A percentile compares a stretch with the other conserved stretches of the same genome.
Conservation (phyloP, 1,140 invertebrate genomes). For the Drosophila arawakana region DNA sequence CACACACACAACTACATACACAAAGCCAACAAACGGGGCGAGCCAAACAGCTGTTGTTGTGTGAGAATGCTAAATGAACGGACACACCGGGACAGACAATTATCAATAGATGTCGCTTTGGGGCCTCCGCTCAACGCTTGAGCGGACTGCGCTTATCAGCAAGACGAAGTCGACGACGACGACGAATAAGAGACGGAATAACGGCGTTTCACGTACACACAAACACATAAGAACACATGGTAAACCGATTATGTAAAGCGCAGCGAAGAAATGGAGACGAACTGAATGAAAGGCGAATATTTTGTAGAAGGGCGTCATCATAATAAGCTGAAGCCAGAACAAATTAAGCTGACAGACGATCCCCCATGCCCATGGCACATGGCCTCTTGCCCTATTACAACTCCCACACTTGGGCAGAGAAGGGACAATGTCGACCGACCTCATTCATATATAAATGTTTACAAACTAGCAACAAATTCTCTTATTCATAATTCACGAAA, state of each 20-base stretch:
- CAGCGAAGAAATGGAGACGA: slow-evolving; percentile 25
- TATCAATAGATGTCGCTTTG: slow-evolving; percentile 50
- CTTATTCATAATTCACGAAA: slow-evolving; percentile 59
- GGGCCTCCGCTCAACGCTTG: neutral
- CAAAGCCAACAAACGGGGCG: slow-evolving; percentile 3
- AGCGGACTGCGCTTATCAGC: slow-evolving; percentile 58
- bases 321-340: slow-evolving; percentile 38
- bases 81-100: slow-evolving; percentile 37
- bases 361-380: slow-evolving; percentile 50
- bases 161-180: slow-evolving; percentile 3
- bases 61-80: slow-evolving; percentile 11
- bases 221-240: slow-evolving; percentile 43
- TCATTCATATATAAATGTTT: slow-evolving; percentile 62
- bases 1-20: slow-evolving; percentile 29
- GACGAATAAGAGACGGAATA: slow-evolving; percentile 32
- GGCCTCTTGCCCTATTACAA: slow-evolving; percentile 34
- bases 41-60: slow-evolving; percentile 49
- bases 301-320: slow-evolving; percentile 23
- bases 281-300: neutral
- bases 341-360: slow-evolving; percentile 63
- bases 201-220: slow-evolving; percentile 3
- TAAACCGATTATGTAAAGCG: slow-evolving; percentile 78
- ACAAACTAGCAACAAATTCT: slow-evolving; percentile 61
- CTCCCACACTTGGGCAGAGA: slow-evolving; percentile 25
- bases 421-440: slow-evolving; percentile 35